Base-by-base conservation (phyloP, 64 coral and sea anemone species). In the Acropora yongei region DNA sequence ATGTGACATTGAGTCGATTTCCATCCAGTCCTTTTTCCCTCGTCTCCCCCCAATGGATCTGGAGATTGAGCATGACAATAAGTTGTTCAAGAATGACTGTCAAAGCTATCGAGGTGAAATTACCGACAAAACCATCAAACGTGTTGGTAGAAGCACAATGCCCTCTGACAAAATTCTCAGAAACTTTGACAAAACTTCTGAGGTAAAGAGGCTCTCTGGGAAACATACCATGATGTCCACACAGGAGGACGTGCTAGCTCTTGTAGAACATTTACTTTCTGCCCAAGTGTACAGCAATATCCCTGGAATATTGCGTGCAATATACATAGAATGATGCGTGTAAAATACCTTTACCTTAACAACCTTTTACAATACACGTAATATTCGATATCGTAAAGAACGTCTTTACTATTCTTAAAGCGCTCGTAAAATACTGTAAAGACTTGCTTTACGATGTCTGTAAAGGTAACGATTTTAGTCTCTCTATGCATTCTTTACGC, bases 31-130 rank as follows among this genome's bases (percentile, higher is more conserved):
- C n/a, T n/a, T n/a, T n/a, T n/a, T n/a, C n/a, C n/a, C n/a, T n/a
- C n/a, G n/a, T n/a, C n/a, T n/a, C n/a, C n/a, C n/a, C n/a, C 88
- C 93, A 10, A 95, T 95, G 93, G 88, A 95, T 79, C 61, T 90
- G n/a, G 53, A 49, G 2, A 46, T 95, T 47, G 88, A 95, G 16
- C 93, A 95, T 86, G 93, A 95, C 9, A 95, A 93, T 74, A 93
- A 93, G 51, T 5, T 0, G 6, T 96, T 96, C 30, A 93, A 93
- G 87, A 93, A 78, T 20, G 95, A 96, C 50, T 14, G 5, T 7
- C 95, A 96, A 13, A 93, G 90, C 49, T 92, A 86, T n/a, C 48
- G 87, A 41, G 95, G 87, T 0, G 95, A 93, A 45, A 86, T 96
- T 6, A 93, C 95, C 1, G 79, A 96, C 1, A 96, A 90, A 68